These are phyloP conservation scores for Opisthograptis luteolata DNA, from an alignment of 2,888 invertebrate genomes.

Conservation along the genomic window DNA sequence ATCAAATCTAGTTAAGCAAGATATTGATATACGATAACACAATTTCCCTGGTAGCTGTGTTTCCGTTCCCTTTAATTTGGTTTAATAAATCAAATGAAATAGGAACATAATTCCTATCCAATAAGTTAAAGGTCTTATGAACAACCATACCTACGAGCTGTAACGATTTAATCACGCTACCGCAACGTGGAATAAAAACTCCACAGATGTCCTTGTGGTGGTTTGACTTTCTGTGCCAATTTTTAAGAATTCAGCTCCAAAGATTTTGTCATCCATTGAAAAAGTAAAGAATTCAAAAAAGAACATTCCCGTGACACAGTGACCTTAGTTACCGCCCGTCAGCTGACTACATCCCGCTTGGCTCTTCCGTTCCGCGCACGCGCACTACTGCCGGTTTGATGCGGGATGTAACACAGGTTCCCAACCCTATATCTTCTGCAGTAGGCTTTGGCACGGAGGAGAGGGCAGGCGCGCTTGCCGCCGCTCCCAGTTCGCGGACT, in stretches of 20 bases:
- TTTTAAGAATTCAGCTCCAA: too few relatives aligned
- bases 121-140: too few relatives aligned
- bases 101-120: too few relatives aligned
- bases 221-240: neutral
- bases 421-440: constrained; percentile 58
- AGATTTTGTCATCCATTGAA: constrained; percentile 3
- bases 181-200: too few relatives aligned
- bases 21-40: too few relatives aligned
- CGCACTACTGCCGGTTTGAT: constrained; percentile 52
- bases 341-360: constrained; percentile 67
- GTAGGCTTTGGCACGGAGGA: constrained; percentile 52
- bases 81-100: too few relatives aligned
- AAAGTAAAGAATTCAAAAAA: constrained; percentile 14
- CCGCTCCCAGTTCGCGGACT: constrained; percentile 22
- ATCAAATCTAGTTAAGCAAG: too few relatives aligned
- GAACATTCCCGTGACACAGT: constrained; percentile 64
- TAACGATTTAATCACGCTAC: too few relatives aligned
- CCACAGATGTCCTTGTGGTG: too few relatives aligned
- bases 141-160: too few relatives aligned
- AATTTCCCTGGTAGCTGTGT: too few relatives aligned
- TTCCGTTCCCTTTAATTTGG: too few relatives aligned
- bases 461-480: constrained; percentile 46
- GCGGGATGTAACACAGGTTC: constrained; percentile 64
- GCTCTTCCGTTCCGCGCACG: constrained; percentile 55
- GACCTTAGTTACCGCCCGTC: constrained; percentile 72